Conservation (phyloP, 2,888 invertebrate genomes). For the Monoplex corrugatus region DNA sequence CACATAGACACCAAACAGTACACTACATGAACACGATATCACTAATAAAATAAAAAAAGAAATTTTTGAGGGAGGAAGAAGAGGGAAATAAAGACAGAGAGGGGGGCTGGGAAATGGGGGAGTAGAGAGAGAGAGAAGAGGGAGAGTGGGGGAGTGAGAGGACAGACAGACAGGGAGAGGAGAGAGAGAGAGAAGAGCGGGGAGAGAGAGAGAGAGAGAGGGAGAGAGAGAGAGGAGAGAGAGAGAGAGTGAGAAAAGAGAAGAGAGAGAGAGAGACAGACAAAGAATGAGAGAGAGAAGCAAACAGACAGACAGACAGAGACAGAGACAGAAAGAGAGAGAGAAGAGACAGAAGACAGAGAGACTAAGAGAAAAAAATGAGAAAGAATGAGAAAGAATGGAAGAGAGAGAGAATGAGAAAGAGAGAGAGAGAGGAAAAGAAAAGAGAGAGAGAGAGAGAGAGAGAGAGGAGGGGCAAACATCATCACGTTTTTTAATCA, state of each 20-base stretch:
- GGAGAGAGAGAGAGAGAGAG: not conserved
- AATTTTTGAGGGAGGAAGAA: too few species aligned
- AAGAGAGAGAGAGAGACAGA: not conserved
- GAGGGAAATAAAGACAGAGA: not conserved
- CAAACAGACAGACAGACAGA: not conserved
- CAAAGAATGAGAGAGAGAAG: not conserved
- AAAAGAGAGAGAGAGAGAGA: too few species aligned
- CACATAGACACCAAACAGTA: not conserved
- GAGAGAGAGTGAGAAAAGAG: not conserved
- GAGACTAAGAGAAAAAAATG: too few species aligned
- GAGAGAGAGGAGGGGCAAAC: too few species aligned
- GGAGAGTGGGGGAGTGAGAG: not conserved
- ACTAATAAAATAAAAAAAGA: too few species aligned
- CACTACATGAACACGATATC: not conserved
- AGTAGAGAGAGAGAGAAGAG: not conserved
- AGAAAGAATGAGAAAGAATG: not conserved
- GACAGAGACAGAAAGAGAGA: not conserved
- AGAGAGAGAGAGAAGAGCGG: slow-evolving; percentile 1
- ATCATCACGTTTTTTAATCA: too few species aligned
- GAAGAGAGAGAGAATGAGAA: not conserved
- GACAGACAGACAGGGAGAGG: not conserved
- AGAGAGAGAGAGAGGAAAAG: too few species aligned
- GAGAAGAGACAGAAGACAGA: not conserved
- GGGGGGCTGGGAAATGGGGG: not conserved
- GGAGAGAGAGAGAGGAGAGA: not conserved